phyloP scores from a whole-genome alignment of 2,888 invertebrate species.

The Zygogramma bicolorata region DNA sequence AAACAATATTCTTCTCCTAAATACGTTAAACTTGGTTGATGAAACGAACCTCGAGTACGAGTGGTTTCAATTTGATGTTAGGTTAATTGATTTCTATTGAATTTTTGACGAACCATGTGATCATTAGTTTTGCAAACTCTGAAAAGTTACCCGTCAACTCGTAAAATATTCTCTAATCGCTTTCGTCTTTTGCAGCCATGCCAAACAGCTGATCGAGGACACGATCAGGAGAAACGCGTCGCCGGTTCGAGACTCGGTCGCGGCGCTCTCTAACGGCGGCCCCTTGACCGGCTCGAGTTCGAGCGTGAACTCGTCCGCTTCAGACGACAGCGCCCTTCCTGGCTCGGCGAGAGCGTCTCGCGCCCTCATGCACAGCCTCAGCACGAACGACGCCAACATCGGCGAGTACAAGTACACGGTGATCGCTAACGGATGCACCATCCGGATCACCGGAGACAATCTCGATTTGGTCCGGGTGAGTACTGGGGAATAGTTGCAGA shows the following conservation, averaged over 20 bases:
- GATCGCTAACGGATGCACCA: constrained; percentile 80
- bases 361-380: constrained; percentile 81
- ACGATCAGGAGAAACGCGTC: constrained; percentile 96
- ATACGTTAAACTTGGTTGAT: too few relatives aligned
- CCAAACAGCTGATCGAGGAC: constrained; percentile 93
- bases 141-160: too few relatives aligned
- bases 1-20: too few relatives aligned
- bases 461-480: constrained; percentile 86
- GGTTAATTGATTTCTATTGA: too few relatives aligned
- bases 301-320: constrained; percentile 82
- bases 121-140: too few relatives aligned
- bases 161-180: too few relatives aligned
- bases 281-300: constrained; percentile 79
- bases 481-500: too few relatives aligned
- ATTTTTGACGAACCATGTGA: too few relatives aligned
- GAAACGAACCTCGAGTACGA: too few relatives aligned
- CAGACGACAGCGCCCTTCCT: constrained; percentile 71
- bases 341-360: constrained; percentile 68
- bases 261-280: constrained; percentile 63
- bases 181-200: constrained; percentile 75
- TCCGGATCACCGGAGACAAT: constrained; percentile 88
- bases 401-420: constrained; percentile 93
- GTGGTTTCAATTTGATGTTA: too few relatives aligned
- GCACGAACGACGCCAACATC: constrained; percentile 85
- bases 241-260: constrained; percentile 80